Conservation (phyloP, 2,113 vertebrate species). For the Callithrix jacchus region DNA sequence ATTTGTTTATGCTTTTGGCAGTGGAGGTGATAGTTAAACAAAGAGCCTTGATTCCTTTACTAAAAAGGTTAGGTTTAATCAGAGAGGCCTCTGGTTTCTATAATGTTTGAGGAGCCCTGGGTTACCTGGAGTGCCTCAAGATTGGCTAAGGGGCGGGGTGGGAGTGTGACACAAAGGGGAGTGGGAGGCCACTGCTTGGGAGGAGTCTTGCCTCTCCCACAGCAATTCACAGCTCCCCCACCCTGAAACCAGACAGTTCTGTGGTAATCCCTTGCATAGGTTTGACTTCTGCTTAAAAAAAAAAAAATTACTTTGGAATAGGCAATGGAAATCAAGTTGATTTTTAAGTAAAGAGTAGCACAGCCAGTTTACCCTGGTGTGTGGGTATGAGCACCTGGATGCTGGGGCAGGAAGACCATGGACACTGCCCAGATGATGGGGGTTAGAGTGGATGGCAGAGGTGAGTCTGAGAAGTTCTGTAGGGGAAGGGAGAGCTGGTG, state of each 20-base stretch:
- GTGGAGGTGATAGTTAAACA: not conserved
- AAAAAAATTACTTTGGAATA: not conserved
- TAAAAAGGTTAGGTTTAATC: not conserved
- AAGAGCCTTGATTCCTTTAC: not conserved
- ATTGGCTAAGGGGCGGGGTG: not conserved
- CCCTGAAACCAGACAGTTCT: not conserved
- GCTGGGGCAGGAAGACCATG: not conserved
- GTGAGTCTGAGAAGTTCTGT: not conserved
- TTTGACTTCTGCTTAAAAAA: not conserved
- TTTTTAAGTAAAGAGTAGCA: not conserved
- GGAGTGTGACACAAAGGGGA: not conserved
- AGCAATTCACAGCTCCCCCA: not conserved
- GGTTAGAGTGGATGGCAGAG: not conserved
- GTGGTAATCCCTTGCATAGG: not conserved
- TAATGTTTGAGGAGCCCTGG: not conserved
- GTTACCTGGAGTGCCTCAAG: not conserved
- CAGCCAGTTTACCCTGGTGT: not conserved
- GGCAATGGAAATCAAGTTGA: not conserved
- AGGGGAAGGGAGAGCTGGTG: not conserved
- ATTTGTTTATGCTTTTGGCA: conserved; percentile 10
- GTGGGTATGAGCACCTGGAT: not conserved
- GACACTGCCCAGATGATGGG: not conserved
- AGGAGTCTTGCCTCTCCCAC: not conserved
- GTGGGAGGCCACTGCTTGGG: not conserved
- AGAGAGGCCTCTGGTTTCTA: not conserved